Base-by-base conservation (phyloP, 2,797 vertebrate genomes). In the Liparis tanakae region DNA sequence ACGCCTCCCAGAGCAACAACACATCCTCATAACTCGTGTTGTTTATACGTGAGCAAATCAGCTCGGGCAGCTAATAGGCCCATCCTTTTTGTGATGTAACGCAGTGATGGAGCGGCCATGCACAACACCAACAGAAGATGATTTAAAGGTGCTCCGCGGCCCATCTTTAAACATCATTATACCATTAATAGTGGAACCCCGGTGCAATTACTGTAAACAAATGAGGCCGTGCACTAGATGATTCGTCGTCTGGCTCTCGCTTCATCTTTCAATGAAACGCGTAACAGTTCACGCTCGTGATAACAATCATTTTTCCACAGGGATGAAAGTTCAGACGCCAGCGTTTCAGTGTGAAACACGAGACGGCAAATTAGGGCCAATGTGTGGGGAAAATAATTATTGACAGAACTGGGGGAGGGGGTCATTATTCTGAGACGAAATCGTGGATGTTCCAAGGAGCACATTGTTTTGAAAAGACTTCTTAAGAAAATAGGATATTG, bases 201-300 rank as follows among this genome's bases (percentile, higher is more conserved):
- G 48, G n/a, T 76, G 74, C 72, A 80, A 78, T 84, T 85, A 85
- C 77, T 70, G 66, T 76, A 74, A 87, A 89, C 76, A 88, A 88
- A 90, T 74, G 83, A 88, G 79, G 57, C 70, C 67, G 41, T 14
- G 53, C 64, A 50, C 62, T 8, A 20, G 67, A 84, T 72, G 74
- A 89, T 79, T 72, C 69, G 63, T 81, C 2, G 74, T 39, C 62
- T 54, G 59, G 43, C 34, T 81, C 70, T 69, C 2, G 10, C 79
- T 70, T 81, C 33, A 79, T 84, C 78, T 84, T 67, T 71, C 75
- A 70, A 57, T 25, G 59, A 71, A 77, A 75, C 43, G 2, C 67
- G 63, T 50, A 77, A 73, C 82, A 66, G 54, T 80, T 59, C 25
- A 30, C 4, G 59, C 59, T 82, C 61, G 58, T 76, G 64, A 60